Evolutionary conservation across 2,797 vertebrate genomes (phyloP).

Genomic region (Botia kubotai): DNA sequence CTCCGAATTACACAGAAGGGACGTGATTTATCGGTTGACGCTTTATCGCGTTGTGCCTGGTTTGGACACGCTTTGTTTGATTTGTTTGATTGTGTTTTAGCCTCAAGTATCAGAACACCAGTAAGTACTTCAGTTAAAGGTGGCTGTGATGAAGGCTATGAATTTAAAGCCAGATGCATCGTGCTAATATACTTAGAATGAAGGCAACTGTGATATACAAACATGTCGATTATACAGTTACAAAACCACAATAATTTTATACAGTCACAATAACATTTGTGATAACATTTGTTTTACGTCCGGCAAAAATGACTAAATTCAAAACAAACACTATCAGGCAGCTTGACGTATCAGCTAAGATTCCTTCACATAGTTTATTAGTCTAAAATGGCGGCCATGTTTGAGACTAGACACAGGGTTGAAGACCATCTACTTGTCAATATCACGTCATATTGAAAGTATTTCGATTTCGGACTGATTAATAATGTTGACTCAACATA

Average conservation of each 20-base stretch:
- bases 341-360: too few relatives aligned
- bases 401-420: neutral
- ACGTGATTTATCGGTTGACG: neutral
- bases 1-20: neutral
- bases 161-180: neutral
- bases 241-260: constrained; percentile 15
- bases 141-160: neutral
- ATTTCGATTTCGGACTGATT: neutral
- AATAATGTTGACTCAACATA: neutral
- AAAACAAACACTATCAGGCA: too few relatives aligned
- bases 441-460: neutral
- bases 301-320: too few relatives aligned
- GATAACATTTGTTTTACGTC: neutral
- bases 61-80: too few relatives aligned
- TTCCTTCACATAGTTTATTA: too few relatives aligned
- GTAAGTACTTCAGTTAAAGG: neutral
- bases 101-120: neutral
- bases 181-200: neutral
- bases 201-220: neutral
- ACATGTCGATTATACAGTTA: constrained; percentile 1
- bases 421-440: neutral
- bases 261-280: constrained; percentile 10
- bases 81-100: constrained; percentile 5
- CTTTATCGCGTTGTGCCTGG: neutral
- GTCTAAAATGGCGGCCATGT: neutral